Conservation (phyloP, 1,140 invertebrate species). For the Hyles vespertilio region DNA sequence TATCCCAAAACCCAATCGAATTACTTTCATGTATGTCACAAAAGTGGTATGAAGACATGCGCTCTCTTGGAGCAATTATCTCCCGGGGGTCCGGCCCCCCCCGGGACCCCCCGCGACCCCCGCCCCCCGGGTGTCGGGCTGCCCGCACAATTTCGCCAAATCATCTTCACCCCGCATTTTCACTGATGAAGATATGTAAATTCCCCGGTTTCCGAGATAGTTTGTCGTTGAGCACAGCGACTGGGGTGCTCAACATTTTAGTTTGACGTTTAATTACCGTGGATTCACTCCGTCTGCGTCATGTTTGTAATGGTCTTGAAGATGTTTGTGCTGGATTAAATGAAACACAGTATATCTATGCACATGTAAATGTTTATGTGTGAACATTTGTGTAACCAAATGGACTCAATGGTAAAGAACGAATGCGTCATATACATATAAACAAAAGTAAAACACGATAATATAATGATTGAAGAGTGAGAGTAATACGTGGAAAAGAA, state of each 20-base stretch:
- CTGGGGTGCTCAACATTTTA: slow-evolving; percentile 22
- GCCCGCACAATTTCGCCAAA: slow-evolving; percentile 48
- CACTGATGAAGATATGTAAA: slow-evolving; percentile 67
- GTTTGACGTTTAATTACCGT: slow-evolving; percentile 1
- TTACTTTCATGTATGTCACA: slow-evolving; percentile 59
- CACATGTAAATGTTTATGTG: too few relatives aligned
- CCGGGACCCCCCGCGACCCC: slow-evolving; percentile 15
- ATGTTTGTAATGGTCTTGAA: neutral
- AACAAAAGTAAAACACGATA: too few relatives aligned
- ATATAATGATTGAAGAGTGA: too few relatives aligned
- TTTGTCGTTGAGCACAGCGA: slow-evolving; percentile 22
- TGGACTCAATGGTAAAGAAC: too few relatives aligned
- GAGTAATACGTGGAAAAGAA: too few relatives aligned
- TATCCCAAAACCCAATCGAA: slow-evolving; percentile 58
- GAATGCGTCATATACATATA: too few relatives aligned
- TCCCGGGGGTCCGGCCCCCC: slow-evolving; percentile 19
- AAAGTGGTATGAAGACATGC: slow-evolving; percentile 60
- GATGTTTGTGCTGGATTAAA: neutral
- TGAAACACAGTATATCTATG: too few relatives aligned
- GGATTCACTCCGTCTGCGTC: neutral
- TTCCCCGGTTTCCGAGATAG: slow-evolving; percentile 42
- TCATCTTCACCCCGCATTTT: slow-evolving; percentile 67
- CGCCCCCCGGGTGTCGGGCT: slow-evolving; percentile 14
- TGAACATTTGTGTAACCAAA: too few relatives aligned
- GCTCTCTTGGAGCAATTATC: slow-evolving; percentile 62